Evolutionary conservation across 2,888 invertebrate genomes (phyloP), one percentile per base, ranked within the genome.

Genomic region (Caenorhabditis sulstoni): DNA sequence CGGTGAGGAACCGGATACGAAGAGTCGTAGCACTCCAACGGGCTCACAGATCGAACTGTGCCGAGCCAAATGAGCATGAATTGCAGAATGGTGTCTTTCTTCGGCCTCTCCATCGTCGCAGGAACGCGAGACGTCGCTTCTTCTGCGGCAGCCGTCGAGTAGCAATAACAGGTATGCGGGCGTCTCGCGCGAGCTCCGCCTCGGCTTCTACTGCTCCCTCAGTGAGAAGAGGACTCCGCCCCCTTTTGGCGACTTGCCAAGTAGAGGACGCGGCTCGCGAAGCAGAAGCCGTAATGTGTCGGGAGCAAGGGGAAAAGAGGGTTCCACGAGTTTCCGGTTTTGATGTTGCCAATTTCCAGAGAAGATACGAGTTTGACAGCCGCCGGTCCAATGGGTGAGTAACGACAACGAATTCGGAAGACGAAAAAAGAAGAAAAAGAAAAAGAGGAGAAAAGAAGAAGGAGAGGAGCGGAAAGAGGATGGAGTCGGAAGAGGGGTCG

Each of bases 1-100:
- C 71, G 59, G 49, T 81, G 76, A 1, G 83, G 78, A 3, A 70
- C 58, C 11, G 81, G 76, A 64, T 79, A 78, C 12, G 78, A 64
- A 8, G 83, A 83, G 59, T 86, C 86, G 64, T 83, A 86, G 71
- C 86, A 86, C 37, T 75, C 68, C 12, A 86, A 61, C 3, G 81
- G 53, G 3, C 9, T 18, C 9, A 52, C 53, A 4, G 50, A 23
- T 16, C 41, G 29, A 16, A 59, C 39, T 50, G 29, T 29, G 29
- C 61, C 62, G 11, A 75, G 47, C 55, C 53, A 62, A 53, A 71
- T 18, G 41, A 61, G 55, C 3, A 66, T 18, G n/a, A 66, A 37
- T 80, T 80, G 49, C 64, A 82, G 82, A 82, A 52, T 82, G 82
- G 82, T 82, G 82, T 68, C 74, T 82, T 37, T 77, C 82, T 8